Percentiles rank a stretch among this genome's conserved stretches.
Evolutionary conservation across 2,113 vertebrate species (phyloP).

Genomic region (Sebastes fasciatus): DNA sequence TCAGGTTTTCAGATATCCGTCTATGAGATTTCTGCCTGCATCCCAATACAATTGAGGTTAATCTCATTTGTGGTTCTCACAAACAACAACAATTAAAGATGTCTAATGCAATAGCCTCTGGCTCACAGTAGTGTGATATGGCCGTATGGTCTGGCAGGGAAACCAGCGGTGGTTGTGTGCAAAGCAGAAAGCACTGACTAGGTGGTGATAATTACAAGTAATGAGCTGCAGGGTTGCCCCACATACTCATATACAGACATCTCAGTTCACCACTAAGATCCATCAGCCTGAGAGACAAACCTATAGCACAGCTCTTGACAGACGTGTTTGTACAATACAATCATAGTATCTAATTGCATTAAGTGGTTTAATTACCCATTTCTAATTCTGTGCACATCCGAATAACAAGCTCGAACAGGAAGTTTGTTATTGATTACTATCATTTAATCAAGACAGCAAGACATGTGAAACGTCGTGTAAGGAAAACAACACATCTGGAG

Average conservation of each 20-base stretch:
- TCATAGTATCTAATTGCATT: not conserved
- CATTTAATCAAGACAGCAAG: not conserved
- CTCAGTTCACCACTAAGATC: not conserved
- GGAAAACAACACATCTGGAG: not conserved
- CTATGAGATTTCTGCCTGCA: not conserved
- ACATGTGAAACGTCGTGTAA: not conserved
- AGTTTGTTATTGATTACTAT: conserved; percentile 4
- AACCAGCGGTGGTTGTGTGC: not conserved
- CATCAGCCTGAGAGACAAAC: not conserved
- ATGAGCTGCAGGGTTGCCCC: not conserved
- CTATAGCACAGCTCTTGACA: not conserved
- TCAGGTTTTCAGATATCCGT: not conserved
- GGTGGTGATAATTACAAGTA: conserved; percentile 25
- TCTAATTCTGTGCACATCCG: not conserved
- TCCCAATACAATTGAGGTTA: not conserved
- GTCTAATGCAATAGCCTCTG: not conserved
- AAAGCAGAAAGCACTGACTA: conserved; percentile 14
- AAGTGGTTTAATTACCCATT: conserved; percentile 4
- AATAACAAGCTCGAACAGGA: not conserved
- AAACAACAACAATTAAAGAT: not conserved
- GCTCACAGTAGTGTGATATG: not conserved
- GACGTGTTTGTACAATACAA: not conserved
- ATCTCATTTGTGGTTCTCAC: not conserved
- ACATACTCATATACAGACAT: conserved; percentile 18
- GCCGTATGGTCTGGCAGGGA: not conserved